phyloP scores from a whole-genome alignment of 2,888 invertebrate species.

The Deilephila porcellus region DNA sequence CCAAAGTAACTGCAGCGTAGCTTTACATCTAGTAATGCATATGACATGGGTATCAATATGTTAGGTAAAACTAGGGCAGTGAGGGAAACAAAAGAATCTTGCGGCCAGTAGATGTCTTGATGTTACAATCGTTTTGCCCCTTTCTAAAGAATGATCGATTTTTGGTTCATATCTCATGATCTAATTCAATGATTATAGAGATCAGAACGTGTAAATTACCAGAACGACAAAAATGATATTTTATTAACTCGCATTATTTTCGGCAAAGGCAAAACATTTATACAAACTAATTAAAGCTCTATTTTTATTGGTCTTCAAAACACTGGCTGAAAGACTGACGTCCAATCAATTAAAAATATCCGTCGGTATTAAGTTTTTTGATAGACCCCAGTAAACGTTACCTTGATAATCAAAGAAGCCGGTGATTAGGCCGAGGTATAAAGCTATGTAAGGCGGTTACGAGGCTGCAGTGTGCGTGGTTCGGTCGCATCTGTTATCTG shows the following conservation, averaged over 20 bases:
- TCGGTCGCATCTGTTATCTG: slow-evolving; percentile 2
- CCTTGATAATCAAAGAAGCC: slow-evolving; percentile 43
- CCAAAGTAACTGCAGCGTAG: no score
- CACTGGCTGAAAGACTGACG: background rate
- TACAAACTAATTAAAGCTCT: background rate
- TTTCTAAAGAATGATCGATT: no score
- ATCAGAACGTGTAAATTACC: no score
- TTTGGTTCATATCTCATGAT: no score
- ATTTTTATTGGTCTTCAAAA: background rate
- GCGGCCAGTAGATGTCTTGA: no score
- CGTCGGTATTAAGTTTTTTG: slow-evolving; percentile 1
- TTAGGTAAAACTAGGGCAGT: no score
- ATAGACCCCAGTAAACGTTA: slow-evolving; percentile 28
- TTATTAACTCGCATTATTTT: background rate
- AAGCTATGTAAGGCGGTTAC: slow-evolving; percentile 35
- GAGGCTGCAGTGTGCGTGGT: slow-evolving; percentile 19
- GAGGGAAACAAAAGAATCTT: no score
- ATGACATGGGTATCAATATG: no score
- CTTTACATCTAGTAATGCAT: no score
- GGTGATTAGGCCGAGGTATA: slow-evolving; percentile 40
- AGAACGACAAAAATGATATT: no score
- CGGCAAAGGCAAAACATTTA: background rate
- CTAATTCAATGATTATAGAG: no score
- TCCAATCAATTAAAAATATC: background rate
- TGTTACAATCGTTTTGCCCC: no score